Percentiles rank a stretch among this genome's conserved stretches.
phyloP scores from a whole-genome alignment of 2,888 invertebrate species.

The Anodontia alba region DNA sequence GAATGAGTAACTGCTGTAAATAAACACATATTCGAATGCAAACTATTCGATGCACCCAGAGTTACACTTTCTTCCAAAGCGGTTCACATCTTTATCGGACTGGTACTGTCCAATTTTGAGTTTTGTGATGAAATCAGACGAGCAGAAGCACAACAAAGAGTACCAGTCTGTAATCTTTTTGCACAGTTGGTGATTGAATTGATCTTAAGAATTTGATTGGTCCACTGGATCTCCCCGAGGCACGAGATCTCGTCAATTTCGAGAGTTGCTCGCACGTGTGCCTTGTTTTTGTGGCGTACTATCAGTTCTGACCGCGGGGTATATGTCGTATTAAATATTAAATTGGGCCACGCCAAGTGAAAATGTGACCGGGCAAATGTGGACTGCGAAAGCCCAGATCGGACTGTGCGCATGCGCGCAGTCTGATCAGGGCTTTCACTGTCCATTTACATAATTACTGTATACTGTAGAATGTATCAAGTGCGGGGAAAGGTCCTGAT shows the following conservation, averaged over 20 bases:
- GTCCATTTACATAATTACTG: too few species aligned
- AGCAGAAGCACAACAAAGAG: constrained; percentile 13
- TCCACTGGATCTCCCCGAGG: constrained; percentile 28
- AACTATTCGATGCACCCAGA: too few species aligned
- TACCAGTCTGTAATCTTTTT: not conserved
- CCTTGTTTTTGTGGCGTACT: constrained; percentile 22
- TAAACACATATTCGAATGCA: too few species aligned
- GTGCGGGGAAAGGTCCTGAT: too few species aligned
- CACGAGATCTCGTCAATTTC: constrained; percentile 40
- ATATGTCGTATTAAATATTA: not conserved
- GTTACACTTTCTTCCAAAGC: too few species aligned
- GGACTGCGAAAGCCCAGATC: too few species aligned
- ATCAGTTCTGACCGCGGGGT: not conserved
- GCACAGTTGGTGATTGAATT: constrained; percentile 1
- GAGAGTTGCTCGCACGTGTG: constrained; percentile 41
- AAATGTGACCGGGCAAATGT: too few species aligned
- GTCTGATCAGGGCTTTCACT: too few species aligned
- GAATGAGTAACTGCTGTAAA: too few species aligned
- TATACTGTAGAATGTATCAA: too few species aligned
- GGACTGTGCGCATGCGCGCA: too few species aligned
- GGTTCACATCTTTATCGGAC: not conserved
- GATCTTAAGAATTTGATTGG: constrained; percentile 15
- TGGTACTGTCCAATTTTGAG: not conserved
- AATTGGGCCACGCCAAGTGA: too few species aligned
- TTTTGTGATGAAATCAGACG: constrained; percentile 15